Conservation (phyloP, 2,113 vertebrate genomes). For the Pollimyrus isidori region DNA sequence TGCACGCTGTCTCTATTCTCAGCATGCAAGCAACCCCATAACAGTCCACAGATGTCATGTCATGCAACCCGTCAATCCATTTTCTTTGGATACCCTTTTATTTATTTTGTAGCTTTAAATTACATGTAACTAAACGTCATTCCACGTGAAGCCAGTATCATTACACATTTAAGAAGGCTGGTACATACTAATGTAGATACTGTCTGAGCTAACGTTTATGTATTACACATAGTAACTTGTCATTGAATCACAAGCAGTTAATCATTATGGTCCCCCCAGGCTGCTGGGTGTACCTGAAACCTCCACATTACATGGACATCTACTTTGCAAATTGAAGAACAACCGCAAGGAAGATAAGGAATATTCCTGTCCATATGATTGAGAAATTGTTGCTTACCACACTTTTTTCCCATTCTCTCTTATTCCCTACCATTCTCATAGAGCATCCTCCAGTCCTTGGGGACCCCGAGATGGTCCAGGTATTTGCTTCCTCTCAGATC, state of each 20-base stretch:
- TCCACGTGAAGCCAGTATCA: background rate
- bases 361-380: background rate
- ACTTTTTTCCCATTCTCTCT: background rate
- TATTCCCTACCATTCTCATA: background rate
- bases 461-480: background rate
- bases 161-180: background rate
- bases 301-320: too few species aligned
- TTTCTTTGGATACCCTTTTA: background rate
- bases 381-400: background rate
- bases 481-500: background rate
- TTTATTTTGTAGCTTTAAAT: background rate
- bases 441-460: background rate
- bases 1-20: background rate
- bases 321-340: background rate
- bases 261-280: background rate
- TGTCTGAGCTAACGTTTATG: background rate
- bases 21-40: background rate
- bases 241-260: background rate
- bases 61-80: background rate
- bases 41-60: background rate
- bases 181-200: background rate
- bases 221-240: background rate
- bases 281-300: too few species aligned
- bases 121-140: background rate
- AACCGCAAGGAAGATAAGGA: background rate